These are phyloP conservation scores for Imbricaverruca yamaguchii DNA, from an alignment of 2,888 invertebrate genomes.

Conservation along the genomic window DNA sequence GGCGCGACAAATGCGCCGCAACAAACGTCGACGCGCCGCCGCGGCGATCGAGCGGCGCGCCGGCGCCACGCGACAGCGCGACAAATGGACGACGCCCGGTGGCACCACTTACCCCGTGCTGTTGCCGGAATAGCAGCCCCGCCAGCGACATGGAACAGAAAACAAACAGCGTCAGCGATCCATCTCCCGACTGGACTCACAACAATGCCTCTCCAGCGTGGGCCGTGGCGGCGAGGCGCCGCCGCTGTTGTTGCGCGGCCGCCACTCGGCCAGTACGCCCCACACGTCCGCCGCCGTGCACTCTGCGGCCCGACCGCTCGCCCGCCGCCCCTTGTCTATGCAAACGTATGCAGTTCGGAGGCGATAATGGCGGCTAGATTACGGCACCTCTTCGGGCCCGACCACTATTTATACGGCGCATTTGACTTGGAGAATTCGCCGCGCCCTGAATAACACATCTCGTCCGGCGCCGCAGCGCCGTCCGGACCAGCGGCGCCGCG, in stretches of 20 bases:
- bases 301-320: not conserved
- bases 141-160: constrained; percentile 2
- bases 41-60: too few relatives aligned
- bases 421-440: constrained; percentile 7
- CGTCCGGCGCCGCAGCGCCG: not conserved
- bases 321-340: not conserved
- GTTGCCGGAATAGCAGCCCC: not conserved
- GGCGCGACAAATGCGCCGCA: too few relatives aligned
- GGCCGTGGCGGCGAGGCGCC: too few relatives aligned
- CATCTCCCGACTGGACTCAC: too few relatives aligned
- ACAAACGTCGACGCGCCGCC: too few relatives aligned
- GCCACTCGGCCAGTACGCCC: not conserved
- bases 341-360: not conserved
- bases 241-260: not conserved
- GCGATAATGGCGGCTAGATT: not conserved
- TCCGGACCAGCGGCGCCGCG: too few relatives aligned
- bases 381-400: too few relatives aligned
- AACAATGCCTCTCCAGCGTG: too few relatives aligned
- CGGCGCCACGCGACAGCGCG: not conserved
- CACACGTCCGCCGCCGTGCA: too few relatives aligned
- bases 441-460: not conserved
- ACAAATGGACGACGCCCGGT: not conserved
- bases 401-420: not conserved
- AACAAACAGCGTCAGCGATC: not conserved
- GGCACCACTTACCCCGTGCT: not conserved